Percentiles rank a stretch among this genome's conserved stretches.
Conservation (phyloP, 2,113 vertebrate genomes). For the Nothoprocta pentlandii region DNA sequence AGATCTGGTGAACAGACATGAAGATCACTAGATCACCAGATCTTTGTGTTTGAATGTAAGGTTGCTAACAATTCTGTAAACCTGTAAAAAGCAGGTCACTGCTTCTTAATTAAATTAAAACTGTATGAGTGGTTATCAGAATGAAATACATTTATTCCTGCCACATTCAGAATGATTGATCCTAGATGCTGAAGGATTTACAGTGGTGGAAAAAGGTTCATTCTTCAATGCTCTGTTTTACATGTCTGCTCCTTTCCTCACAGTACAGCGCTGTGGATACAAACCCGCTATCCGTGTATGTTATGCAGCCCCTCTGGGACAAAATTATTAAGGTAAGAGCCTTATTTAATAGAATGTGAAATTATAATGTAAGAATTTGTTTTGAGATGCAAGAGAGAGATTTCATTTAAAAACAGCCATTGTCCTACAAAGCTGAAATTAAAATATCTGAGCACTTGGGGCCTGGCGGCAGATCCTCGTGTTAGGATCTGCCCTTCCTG, state of each 20-base stretch:
- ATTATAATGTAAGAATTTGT: background rate
- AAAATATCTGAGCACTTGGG: background rate
- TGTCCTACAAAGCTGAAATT: background rate
- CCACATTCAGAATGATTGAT: background rate
- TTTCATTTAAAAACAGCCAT: background rate
- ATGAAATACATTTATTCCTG: background rate
- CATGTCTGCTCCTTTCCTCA: constrained; percentile 13
- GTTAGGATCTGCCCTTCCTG: background rate
- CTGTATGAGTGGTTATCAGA: background rate
- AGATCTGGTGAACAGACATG: too few species aligned
- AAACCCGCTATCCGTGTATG: constrained; percentile 76
- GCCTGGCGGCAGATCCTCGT: too few species aligned
- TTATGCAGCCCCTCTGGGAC: constrained; percentile 79
- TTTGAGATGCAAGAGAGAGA: background rate
- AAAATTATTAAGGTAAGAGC: constrained; percentile 75
- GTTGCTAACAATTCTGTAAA: background rate
- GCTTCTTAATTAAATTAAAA: background rate
- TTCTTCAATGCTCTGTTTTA: constrained; percentile 18
- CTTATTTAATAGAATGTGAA: background rate
- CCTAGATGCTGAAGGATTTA: background rate
- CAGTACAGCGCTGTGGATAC: constrained; percentile 80
- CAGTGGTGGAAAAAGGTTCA: background rate
- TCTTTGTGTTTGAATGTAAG: background rate
- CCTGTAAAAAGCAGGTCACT: too few species aligned
- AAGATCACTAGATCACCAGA: background rate